Evolutionary conservation across 2,797 vertebrate species (phyloP).

Genomic region (Takifugu rubripes): DNA sequence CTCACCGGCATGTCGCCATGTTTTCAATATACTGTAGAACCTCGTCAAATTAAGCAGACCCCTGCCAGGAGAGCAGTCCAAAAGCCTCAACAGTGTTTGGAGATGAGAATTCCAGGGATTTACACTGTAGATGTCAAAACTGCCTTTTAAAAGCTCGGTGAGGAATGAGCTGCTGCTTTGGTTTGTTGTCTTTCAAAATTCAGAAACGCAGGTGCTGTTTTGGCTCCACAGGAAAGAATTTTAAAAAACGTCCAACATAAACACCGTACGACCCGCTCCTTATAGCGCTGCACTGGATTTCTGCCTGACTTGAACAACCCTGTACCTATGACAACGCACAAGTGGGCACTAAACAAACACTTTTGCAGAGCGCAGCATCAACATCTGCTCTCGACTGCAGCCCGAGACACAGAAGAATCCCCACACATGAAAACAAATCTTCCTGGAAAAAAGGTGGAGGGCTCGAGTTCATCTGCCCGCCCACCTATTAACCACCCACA

Average conservation of each 20-base stretch:
- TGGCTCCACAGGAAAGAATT: conserved; percentile 13
- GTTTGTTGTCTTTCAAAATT: conserved; percentile 27
- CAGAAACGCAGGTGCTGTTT: conserved; percentile 18
- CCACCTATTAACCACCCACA: conserved; percentile 23
- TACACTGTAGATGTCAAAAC: conserved; percentile 20
- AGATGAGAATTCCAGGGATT: conserved; percentile 37
- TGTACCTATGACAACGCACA: conserved; percentile 56
- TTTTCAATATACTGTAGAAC: conserved; percentile 33
- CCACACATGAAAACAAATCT: conserved; percentile 21
- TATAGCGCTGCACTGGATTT: background rate
- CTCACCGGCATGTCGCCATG: conserved; percentile 7
- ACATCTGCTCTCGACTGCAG: conserved; percentile 8
- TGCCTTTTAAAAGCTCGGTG: conserved; percentile 1
- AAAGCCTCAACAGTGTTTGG: conserved; percentile 18
- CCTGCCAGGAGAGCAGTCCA: conserved; percentile 44
- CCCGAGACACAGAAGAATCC: conserved; percentile 1
- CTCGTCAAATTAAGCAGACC: conserved; percentile 46
- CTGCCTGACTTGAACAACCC: conserved; percentile 1
- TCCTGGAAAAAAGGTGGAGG: conserved; percentile 19
- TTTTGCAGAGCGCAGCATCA: conserved; percentile 10
- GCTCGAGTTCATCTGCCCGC: conserved; percentile 29
- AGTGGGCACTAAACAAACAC: conserved; percentile 53
- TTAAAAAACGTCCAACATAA: background rate
- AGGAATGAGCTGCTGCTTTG: conserved; percentile 32
- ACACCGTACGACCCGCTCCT: conserved; percentile 5